These are phyloP conservation scores for Chaenogobius annularis DNA, from an alignment of 2,113 vertebrate genomes.

Conservation along the genomic window DNA sequence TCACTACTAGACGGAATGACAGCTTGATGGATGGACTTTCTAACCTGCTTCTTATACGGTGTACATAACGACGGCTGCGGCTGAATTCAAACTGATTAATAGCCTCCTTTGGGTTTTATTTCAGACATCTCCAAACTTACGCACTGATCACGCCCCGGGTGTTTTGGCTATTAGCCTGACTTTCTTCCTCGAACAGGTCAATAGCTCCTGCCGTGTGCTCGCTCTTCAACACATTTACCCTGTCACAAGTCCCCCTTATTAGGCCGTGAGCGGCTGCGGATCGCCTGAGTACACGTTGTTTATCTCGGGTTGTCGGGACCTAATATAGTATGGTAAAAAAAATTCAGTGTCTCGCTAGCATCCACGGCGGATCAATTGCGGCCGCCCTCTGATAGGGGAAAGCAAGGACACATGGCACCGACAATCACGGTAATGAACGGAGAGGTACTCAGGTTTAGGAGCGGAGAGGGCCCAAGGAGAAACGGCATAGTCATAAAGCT, in stretches of 20 bases:
- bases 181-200: conserved; percentile 13
- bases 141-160: conserved; percentile 2
- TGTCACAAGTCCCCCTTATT: not conserved
- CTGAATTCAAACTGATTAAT: conserved; percentile 54
- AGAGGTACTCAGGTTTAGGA: not conserved
- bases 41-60: conserved; percentile 64
- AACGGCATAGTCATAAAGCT: not conserved
- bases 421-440: conserved; percentile 6
- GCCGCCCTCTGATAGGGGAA: conserved; percentile 17
- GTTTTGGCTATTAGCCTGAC: conserved; percentile 4
- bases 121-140: conserved; percentile 11
- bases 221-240: conserved; percentile 1
- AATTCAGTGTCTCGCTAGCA: not conserved
- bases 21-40: conserved; percentile 64
- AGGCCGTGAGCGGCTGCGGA: not conserved
- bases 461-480: not conserved
- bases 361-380: conserved; percentile 18
- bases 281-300: not conserved
- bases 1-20: conserved; percentile 28
- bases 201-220: not conserved
- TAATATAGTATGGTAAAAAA: conserved; percentile 29
- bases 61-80: conserved; percentile 43
- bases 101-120: conserved; percentile 33
- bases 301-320: not conserved
- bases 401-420: conserved; percentile 13